phyloP scores from a whole-genome alignment of 2,888 invertebrate species.

The Synanthedon myopaeformis region DNA sequence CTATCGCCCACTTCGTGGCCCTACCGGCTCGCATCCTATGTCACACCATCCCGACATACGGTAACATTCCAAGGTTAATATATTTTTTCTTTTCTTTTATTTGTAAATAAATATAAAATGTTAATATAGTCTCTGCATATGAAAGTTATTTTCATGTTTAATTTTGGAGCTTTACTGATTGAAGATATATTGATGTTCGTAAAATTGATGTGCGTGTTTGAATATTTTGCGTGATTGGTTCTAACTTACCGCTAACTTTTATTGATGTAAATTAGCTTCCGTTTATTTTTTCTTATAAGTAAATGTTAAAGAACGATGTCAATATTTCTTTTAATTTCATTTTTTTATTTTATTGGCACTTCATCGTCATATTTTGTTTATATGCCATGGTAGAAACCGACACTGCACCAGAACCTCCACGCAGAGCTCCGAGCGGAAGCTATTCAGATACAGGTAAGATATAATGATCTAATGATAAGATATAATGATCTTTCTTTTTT shows the following conservation, averaged over 20 bases:
- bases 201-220: conserved; percentile 25
- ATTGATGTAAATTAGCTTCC: conserved; percentile 4
- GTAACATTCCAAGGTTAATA: conserved; percentile 80
- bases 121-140: conserved; percentile 16
- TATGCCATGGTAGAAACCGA: conserved; percentile 66
- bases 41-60: conserved; percentile 73
- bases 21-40: conserved; percentile 47
- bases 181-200: conserved; percentile 43
- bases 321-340: conserved; percentile 18
- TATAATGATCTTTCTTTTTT: too few relatives aligned
- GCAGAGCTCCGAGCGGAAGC: conserved; percentile 67
- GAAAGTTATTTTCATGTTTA: conserved; percentile 20
- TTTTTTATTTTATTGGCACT: conserved; percentile 7
- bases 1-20: conserved; percentile 60
- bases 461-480: too few relatives aligned
- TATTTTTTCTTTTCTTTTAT: conserved; percentile 19
- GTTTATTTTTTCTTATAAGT: neutral
- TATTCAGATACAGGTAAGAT: conserved; percentile 70
- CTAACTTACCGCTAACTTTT: conserved; percentile 9
- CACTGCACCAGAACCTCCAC: conserved; percentile 74
- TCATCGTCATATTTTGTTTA: conserved; percentile 7
- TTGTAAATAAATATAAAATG: conserved; percentile 11
- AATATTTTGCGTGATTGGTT: conserved; percentile 26
- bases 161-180: conserved; percentile 47
- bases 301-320: conserved; percentile 5